A percentile compares a stretch with the other conserved stretches of the same genome.
These are phyloP conservation scores for Pelosia muscerda DNA, from an alignment of 2,888 invertebrate genomes.

Conservation along the genomic window DNA sequence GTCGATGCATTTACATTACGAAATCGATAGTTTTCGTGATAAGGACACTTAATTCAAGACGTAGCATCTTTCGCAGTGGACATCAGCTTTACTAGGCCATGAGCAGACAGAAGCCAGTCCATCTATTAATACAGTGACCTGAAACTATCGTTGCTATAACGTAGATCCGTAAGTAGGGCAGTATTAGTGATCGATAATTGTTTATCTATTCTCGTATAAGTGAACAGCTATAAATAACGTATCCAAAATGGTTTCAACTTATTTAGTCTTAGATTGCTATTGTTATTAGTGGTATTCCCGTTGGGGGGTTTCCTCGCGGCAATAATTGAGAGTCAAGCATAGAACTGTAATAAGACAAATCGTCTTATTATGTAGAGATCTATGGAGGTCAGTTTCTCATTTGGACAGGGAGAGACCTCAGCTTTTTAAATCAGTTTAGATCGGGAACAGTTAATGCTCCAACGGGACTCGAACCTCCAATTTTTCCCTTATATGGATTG, in stretches of 20 bases:
- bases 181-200: conserved; percentile 33
- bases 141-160: conserved; percentile 30
- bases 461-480: too few relatives aligned
- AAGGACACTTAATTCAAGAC: background rate
- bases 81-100: conserved; percentile 25
- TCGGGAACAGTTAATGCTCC: too few relatives aligned
- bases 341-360: too few relatives aligned
- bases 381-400: too few relatives aligned
- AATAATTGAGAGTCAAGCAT: background rate
- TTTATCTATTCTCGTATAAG: conserved; percentile 13
- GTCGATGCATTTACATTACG: too few relatives aligned
- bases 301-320: background rate
- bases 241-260: background rate
- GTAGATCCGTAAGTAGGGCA: conserved; percentile 48
- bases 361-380: too few relatives aligned
- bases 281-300: background rate
- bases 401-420: too few relatives aligned
- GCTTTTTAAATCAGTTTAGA: too few relatives aligned
- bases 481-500: too few relatives aligned
- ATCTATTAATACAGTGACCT: conserved; percentile 37
- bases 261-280: background rate
- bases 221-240: conserved; percentile 4
- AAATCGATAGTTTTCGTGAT: too few relatives aligned
- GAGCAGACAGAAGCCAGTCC: conserved; percentile 46
- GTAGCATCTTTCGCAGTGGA: conserved; percentile 6